Percentiles rank a stretch among this genome's conserved stretches.
phyloP scores from a whole-genome alignment of 2,113 vertebrate species.

The Oncorhynchus mykiss region DNA sequence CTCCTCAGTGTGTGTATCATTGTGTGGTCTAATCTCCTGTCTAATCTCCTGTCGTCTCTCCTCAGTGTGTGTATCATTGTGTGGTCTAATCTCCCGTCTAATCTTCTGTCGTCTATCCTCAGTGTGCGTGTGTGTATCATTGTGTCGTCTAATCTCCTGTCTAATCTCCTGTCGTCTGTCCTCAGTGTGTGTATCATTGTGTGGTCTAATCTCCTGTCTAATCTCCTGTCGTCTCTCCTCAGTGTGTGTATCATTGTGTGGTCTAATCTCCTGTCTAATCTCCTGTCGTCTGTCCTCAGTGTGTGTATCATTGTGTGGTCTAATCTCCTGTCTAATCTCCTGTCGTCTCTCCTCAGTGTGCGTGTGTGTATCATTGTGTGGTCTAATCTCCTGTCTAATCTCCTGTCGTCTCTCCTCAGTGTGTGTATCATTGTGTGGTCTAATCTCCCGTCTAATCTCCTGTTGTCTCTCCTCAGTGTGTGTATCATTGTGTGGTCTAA shows the following conservation, averaged over 20 bases:
- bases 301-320: slow-evolving; percentile 11
- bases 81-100: too few species aligned
- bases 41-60: too few species aligned
- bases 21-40: too few species aligned
- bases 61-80: too few species aligned
- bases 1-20: too few species aligned
- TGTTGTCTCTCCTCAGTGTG: background rate
- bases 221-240: too few species aligned
- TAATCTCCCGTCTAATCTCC: slow-evolving; percentile 9
- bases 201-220: too few species aligned
- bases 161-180: slow-evolving; percentile 7
- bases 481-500: slow-evolving; percentile 10
- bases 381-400: too few species aligned
- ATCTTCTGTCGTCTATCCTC: too few species aligned
- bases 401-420: background rate
- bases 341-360: background rate
- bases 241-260: slow-evolving; percentile 11
- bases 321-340: too few species aligned
- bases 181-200: too few species aligned
- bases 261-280: slow-evolving; percentile 11
- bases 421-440: slow-evolving; percentile 10
- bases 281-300: background rate
- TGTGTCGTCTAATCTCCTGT: slow-evolving; percentile 20
- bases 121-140: background rate
- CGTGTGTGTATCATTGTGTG: slow-evolving; percentile 15